Evolutionary conservation across 2,113 vertebrate species (phyloP).

Genomic region (Cololabis saira): DNA sequence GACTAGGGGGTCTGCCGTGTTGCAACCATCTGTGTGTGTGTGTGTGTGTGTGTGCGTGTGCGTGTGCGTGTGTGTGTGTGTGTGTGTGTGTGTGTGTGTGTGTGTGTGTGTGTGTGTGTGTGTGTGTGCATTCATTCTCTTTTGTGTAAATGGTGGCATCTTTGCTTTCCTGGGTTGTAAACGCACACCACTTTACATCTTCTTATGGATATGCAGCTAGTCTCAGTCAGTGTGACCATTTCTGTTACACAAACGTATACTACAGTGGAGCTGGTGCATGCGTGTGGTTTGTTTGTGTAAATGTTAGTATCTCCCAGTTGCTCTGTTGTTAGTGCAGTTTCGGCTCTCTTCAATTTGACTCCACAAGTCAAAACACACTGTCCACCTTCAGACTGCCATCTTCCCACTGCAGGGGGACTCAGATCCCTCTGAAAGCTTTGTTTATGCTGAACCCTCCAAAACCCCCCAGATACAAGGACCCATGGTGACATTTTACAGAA

Average conservation of each 20-base stretch:
- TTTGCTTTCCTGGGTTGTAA: constrained; percentile 29
- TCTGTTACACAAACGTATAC: constrained; percentile 7
- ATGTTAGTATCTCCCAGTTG: constrained; percentile 56
- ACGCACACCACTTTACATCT: constrained; percentile 10
- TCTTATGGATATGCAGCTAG: constrained; percentile 6
- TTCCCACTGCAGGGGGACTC: constrained; percentile 37
- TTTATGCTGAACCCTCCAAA: constrained; percentile 54
- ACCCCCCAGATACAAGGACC: constrained; percentile 50
- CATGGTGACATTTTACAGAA: constrained; percentile 19
- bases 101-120: constrained; percentile 18
- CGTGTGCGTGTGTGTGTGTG: too few relatives aligned
- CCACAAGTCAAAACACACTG: constrained; percentile 50
- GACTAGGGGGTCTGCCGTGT: constrained; percentile 70
- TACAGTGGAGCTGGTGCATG: constrained; percentile 17
- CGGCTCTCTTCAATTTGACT: constrained; percentile 61
- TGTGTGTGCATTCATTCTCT: constrained; percentile 44
- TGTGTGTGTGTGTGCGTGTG: constrained; percentile 17
- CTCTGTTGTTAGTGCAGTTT: constrained; percentile 52
- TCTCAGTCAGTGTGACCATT: not conserved
- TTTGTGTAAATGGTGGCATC: constrained; percentile 38
- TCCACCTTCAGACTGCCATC: constrained; percentile 42
- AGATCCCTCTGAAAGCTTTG: constrained; percentile 26
- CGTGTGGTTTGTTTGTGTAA: constrained; percentile 56
- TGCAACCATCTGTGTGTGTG: constrained; percentile 38
- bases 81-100: too few relatives aligned